phyloP scores from a whole-genome alignment of 2,113 vertebrate species.

The Uria lomvia region DNA sequence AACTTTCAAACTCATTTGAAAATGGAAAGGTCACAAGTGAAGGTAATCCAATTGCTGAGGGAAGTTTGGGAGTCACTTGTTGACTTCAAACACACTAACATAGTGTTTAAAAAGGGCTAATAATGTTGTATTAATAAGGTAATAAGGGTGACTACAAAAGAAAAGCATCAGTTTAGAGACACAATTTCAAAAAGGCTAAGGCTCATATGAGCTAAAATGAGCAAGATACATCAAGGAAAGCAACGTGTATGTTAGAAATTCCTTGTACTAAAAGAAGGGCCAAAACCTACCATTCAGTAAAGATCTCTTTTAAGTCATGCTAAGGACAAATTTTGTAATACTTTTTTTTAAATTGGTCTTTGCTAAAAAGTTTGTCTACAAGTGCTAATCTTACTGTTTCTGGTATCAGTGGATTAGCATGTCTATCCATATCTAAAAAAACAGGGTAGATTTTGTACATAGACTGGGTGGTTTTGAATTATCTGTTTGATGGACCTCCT shows the following conservation, averaged over 20 bases:
- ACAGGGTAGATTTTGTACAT: background rate
- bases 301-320: background rate
- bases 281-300: background rate
- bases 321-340: background rate
- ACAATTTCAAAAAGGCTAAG: background rate
- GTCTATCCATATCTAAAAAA: background rate
- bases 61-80: background rate
- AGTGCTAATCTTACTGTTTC: background rate
- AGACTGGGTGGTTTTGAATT: background rate
- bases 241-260: background rate
- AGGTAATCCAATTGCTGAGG: background rate
- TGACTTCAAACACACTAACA: background rate
- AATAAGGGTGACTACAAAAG: background rate
- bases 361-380: background rate
- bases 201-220: background rate
- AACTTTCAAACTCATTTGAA: background rate
- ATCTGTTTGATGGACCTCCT: background rate
- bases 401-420: background rate
- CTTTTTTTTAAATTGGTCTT: background rate
- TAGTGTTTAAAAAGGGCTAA: background rate
- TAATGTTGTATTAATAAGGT: background rate
- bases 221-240: background rate
- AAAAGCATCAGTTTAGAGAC: background rate
- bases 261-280: background rate
- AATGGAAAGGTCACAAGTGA: constrained; percentile 10